phyloP scores from a whole-genome alignment of 2,113 vertebrate species.

The Sander vitreus region DNA sequence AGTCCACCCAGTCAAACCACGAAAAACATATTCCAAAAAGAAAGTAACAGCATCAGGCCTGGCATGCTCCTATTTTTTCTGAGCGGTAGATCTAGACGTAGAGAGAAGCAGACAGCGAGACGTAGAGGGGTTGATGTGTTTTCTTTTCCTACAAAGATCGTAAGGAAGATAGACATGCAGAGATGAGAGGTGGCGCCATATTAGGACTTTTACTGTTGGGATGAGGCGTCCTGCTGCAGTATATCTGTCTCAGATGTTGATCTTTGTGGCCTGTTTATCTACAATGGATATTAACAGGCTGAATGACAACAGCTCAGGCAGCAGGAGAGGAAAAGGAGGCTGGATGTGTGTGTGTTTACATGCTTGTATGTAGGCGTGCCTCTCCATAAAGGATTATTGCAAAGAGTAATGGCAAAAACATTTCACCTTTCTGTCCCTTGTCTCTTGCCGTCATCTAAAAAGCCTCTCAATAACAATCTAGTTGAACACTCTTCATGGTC shows the following conservation, averaged over 20 bases:
- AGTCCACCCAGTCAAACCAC: not conserved
- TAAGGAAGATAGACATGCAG: conserved; percentile 23
- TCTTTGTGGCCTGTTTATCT: conserved; percentile 80
- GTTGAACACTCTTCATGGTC: conserved; percentile 54
- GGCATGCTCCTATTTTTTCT: conserved; percentile 2
- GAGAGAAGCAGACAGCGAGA: conserved; percentile 19
- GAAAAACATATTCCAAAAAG: not conserved
- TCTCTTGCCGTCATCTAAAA: conserved; percentile 56
- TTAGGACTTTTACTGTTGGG: conserved; percentile 22
- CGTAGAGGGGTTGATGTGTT: not conserved
- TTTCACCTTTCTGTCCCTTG: conserved; percentile 37
- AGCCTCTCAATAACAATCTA: conserved; percentile 56
- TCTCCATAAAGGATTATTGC: conserved; percentile 36
- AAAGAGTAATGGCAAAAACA: conserved; percentile 4
- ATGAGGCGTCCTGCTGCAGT: conserved; percentile 61
- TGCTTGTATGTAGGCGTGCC: not conserved
- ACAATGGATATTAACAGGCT: conserved; percentile 63
- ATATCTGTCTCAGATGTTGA: conserved; percentile 77
- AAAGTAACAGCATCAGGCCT: not conserved
- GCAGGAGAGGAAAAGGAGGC: conserved; percentile 23
- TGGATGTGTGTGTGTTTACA: conserved; percentile 6
- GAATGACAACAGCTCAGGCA: conserved; percentile 39
- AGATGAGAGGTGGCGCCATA: conserved; percentile 38
- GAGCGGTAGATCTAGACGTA: not conserved
- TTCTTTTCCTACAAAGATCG: conserved; percentile 5